These are phyloP conservation scores for Trididemnum miniatum DNA, from an alignment of 23 tunicate species.

Conservation along the genomic window DNA sequence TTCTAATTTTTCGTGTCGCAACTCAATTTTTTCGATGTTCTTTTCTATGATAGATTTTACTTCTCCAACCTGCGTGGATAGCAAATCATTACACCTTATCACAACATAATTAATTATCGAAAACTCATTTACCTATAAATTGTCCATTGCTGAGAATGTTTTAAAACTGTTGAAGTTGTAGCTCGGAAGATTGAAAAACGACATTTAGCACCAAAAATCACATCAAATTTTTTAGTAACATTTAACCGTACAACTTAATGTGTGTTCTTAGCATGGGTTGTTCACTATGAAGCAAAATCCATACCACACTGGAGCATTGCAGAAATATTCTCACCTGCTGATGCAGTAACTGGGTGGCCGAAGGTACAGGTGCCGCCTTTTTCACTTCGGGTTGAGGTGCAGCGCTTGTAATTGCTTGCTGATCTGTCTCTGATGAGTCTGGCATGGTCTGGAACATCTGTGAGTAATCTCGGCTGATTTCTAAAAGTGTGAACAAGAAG, in stretches of 20 bases:
- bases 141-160: no score
- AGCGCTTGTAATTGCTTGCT: not conserved
- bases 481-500: no score
- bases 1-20: constrained; percentile 39
- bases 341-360: not conserved
- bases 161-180: no score
- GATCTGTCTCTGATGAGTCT: not conserved
- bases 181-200: no score
- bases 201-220: no score
- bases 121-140: no score
- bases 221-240: no score
- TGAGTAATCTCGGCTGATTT: constrained; percentile 9
- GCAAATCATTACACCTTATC: no score
- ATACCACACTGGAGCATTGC: not conserved
- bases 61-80: constrained; percentile 65
- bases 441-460: constrained; percentile 4
- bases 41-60: constrained; percentile 48
- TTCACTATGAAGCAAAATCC: no score
- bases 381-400: not conserved
- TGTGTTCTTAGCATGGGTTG: no score
- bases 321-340: constrained; percentile 16
- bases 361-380: not conserved
- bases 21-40: constrained; percentile 39
- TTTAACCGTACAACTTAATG: no score
- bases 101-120: no score